Percentiles rank a stretch among this genome's conserved stretches.
phyloP scores from a whole-genome alignment of 2,113 vertebrate species.

The Chionodraco myersi region DNA sequence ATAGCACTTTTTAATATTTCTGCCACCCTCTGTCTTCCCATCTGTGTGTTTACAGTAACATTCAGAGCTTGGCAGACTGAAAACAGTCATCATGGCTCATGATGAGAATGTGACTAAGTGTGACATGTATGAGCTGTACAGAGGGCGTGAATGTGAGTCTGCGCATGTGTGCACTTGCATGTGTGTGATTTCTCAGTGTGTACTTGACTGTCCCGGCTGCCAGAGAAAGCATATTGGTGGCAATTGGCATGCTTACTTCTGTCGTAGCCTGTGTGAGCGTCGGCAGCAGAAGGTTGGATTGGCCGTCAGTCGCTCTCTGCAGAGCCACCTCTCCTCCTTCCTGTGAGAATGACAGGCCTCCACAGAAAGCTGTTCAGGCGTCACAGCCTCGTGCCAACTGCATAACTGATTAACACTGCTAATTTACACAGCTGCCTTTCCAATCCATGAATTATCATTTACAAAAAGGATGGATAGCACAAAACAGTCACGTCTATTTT shows the following conservation, averaged over 20 bases:
- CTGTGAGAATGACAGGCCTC: slow-evolving; percentile 67
- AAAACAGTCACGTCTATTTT: slow-evolving; percentile 37
- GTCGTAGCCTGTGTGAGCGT: slow-evolving; percentile 66
- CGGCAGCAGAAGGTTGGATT: slow-evolving; percentile 74
- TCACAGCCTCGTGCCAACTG: slow-evolving; percentile 61
- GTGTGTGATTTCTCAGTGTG: slow-evolving; percentile 28
- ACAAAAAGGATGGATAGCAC: slow-evolving; percentile 30
- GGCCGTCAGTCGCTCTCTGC: slow-evolving; percentile 54
- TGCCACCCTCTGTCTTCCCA: slow-evolving; percentile 71
- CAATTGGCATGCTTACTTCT: slow-evolving; percentile 68
- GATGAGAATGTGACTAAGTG: slow-evolving; percentile 62
- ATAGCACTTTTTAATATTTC: slow-evolving; percentile 63
- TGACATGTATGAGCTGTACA: slow-evolving; percentile 53
- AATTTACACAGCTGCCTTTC: slow-evolving; percentile 61
- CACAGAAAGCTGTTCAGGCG: slow-evolving; percentile 65
- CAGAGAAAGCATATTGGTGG: slow-evolving; percentile 79
- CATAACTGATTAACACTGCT: slow-evolving; percentile 65
- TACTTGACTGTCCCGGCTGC: slow-evolving; percentile 49
- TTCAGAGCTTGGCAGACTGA: slow-evolving; percentile 68
- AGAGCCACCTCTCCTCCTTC: slow-evolving; percentile 65
- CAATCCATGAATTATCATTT: slow-evolving; percentile 56
- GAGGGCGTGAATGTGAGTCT: slow-evolving; percentile 47
- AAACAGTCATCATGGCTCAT: slow-evolving; percentile 74
- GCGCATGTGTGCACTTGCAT: slow-evolving; percentile 39
- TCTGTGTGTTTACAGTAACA: slow-evolving; percentile 80